Evolutionary conservation across 1,140 invertebrate genomes (phyloP), one percentile per base, ranked within the genome.

Genomic region (Danaus melanippus): DNA sequence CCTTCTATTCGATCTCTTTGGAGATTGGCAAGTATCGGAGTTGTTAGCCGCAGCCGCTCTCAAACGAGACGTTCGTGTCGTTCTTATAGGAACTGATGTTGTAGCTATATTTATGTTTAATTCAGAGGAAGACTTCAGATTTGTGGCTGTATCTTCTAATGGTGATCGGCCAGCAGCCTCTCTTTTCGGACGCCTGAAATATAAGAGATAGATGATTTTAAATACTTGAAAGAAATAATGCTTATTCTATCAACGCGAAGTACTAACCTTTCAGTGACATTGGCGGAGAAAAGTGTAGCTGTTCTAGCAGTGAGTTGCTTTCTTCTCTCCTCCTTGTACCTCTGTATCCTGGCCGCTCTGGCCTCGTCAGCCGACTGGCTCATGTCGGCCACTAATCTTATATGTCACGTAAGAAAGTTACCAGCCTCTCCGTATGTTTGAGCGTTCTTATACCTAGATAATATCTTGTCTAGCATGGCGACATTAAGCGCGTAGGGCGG

Each of bases 51-150:
- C 91, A 46, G 91, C 91, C 56, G 91, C 91, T 67, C 92, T 87
- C 51, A 93, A 81, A 61, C 92, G 89, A 53, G 92, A 93, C n/a
- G 92, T 89, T 72, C 91, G 89, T 39, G 92, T 93, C 49, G 91
- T 91, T 75, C 92, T 89, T 69, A 92, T 90, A 71, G 83, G 79
- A 72, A 81, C 74, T 60, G 83, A 78, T 64, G 78, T 71, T 74
- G 87, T 68, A 62, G 86, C 86, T 63, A 81, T 84, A 61, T 86
- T 88, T 46, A 87, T 74, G 56, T 80, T 84, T 46, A 84, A 67
- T 58, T 86, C 84, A 39, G 84, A 86, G 64, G 81, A 84, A 69
- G 84, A 86, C 68, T 84, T 82, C 10, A 81, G 72, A 46, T 80
- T 69, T 48, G 65, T 70, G 32, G 66, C 68, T 50, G 64, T 55